A percentile compares a stretch with the other conserved stretches of the same genome.
These are phyloP conservation scores for Merops nubicus DNA, from an alignment of 2,113 vertebrate species.

Conservation along the genomic window DNA sequence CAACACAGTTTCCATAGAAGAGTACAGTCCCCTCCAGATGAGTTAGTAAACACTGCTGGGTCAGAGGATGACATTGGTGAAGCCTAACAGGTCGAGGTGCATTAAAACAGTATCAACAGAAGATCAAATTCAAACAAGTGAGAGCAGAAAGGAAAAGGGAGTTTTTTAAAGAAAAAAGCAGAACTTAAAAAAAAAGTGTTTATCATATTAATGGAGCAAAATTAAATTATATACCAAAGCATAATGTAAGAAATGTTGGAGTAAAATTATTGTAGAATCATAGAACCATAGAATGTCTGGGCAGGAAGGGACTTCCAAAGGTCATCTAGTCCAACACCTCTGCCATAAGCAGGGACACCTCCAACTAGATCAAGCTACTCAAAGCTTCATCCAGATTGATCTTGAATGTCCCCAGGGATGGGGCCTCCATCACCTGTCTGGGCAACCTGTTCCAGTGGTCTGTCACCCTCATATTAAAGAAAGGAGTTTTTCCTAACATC, in stretches of 20 bases:
- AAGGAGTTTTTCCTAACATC: too few species aligned
- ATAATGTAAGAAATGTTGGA: background rate
- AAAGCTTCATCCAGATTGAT: too few species aligned
- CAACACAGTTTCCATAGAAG: background rate
- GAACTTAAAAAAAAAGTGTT: background rate
- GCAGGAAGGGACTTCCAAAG: too few species aligned
- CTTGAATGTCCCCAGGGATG: too few species aligned
- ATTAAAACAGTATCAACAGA: background rate
- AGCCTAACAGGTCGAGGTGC: accelerated
- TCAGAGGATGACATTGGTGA: background rate
- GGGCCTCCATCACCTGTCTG: too few species aligned
- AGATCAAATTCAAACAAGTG: background rate
- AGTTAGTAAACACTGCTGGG: background rate
- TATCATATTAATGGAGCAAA: background rate
- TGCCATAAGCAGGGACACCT: too few species aligned
- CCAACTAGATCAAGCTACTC: too few species aligned
- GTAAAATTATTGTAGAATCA: background rate
- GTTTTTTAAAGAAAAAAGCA: background rate
- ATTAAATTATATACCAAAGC: background rate
- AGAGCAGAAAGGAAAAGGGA: background rate
- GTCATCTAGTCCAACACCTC: too few species aligned
- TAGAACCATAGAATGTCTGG: too few species aligned
- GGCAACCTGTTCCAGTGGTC: too few species aligned
- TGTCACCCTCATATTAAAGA: too few species aligned
- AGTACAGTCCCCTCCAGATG: accelerated